A percentile compares a stretch with the other conserved stretches of the same genome.
Conservation (phyloP, 2,797 vertebrate species). For the Adrianichthys oophorus region DNA sequence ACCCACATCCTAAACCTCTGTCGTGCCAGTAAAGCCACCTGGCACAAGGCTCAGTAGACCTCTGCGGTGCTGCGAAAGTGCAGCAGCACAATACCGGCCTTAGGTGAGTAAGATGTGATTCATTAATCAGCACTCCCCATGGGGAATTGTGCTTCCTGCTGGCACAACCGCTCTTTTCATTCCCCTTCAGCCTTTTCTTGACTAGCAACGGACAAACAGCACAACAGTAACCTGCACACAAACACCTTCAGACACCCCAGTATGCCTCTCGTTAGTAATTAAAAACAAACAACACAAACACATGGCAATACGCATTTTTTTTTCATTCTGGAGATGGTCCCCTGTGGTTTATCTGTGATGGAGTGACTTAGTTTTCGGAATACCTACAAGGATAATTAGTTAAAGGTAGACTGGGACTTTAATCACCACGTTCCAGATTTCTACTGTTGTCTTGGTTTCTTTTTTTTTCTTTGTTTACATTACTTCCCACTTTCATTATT, state of each 20-base stretch:
- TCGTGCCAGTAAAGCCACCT: slow-evolving; percentile 48
- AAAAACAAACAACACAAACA: slow-evolving; percentile 41
- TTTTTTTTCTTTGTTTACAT: slow-evolving; percentile 53
- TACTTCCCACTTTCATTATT: slow-evolving; percentile 46
- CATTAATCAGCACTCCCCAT: slow-evolving; percentile 74
- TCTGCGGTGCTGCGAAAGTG: slow-evolving; percentile 60
- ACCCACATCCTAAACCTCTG: slow-evolving; percentile 49
- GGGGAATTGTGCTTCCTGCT: slow-evolving; percentile 56
- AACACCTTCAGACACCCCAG: slow-evolving; percentile 25
- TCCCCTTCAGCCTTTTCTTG: slow-evolving; percentile 39
- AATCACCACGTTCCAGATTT: slow-evolving; percentile 77
- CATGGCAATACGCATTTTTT: slow-evolving; percentile 64
- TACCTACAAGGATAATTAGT: slow-evolving; percentile 70
- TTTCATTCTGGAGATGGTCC: slow-evolving; percentile 62
- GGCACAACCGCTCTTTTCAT: slow-evolving; percentile 43
- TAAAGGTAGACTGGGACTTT: slow-evolving; percentile 62
- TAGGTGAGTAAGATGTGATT: slow-evolving; percentile 72
- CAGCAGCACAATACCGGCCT: slow-evolving; percentile 48
- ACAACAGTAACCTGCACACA: slow-evolving; percentile 45
- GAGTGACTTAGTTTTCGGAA: slow-evolving; percentile 62
- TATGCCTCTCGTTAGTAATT: slow-evolving; percentile 45
- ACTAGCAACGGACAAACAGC: slow-evolving; percentile 60
- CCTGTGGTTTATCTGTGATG: slow-evolving; percentile 63
- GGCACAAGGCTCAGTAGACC: slow-evolving; percentile 51
- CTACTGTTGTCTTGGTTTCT: slow-evolving; percentile 36